phyloP scores from a whole-genome alignment of 2,797 vertebrate species.

The Cottoperca gobio region DNA sequence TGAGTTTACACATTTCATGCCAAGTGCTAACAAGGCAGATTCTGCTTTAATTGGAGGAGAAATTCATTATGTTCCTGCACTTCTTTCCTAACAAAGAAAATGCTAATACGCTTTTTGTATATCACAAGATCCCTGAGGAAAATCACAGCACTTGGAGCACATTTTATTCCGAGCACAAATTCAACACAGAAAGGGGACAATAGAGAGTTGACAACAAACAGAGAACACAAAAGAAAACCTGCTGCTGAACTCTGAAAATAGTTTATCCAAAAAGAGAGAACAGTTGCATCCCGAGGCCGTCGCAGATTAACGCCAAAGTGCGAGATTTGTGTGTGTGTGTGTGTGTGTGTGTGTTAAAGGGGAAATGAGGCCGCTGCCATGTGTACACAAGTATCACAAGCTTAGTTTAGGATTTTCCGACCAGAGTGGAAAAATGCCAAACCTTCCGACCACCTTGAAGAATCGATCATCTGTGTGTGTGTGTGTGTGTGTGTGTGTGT shows the following conservation, averaged over 20 bases:
- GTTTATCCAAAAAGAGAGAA: constrained; percentile 45
- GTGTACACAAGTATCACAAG: constrained; percentile 17
- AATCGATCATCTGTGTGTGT: constrained; percentile 48
- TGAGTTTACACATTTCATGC: constrained; percentile 10
- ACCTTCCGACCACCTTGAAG: constrained; percentile 20
- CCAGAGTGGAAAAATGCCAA: constrained; percentile 14
- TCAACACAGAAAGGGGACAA: constrained; percentile 31
- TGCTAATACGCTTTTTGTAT: constrained; percentile 16
- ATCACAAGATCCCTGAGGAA: constrained; percentile 16
- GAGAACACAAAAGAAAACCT: constrained; percentile 42
- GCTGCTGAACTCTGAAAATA: constrained; percentile 42
- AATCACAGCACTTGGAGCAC: constrained; percentile 6
- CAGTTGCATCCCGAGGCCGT: constrained; percentile 36
- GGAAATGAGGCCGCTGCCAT: constrained; percentile 24
- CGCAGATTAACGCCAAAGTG: constrained; percentile 45
- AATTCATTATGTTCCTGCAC: constrained; percentile 22
- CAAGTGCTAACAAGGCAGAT: constrained; percentile 18
- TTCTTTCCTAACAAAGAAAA: constrained; percentile 28
- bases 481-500: too few relatives aligned
- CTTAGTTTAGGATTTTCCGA: constrained; percentile 11
- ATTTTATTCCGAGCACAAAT: constrained; percentile 46
- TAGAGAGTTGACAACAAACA: constrained; percentile 36
- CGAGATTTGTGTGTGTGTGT: neutral
- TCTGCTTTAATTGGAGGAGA: constrained; percentile 11
- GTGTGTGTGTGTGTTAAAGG: constrained; percentile 13